These are phyloP conservation scores for Pyralis farinalis DNA, from an alignment of 2,888 invertebrate species.

Conservation along the genomic window DNA sequence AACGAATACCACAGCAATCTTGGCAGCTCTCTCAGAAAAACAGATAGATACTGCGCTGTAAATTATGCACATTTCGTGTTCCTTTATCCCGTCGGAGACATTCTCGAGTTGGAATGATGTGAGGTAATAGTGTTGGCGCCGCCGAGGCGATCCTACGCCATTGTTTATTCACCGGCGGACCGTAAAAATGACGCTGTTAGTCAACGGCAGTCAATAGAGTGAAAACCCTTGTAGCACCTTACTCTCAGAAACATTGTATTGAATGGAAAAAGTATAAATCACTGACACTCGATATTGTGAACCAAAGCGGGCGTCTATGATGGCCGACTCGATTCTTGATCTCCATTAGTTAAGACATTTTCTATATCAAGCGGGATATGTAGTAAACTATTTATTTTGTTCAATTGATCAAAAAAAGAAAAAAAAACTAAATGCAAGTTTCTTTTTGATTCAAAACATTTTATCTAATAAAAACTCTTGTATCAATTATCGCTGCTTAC, in stretches of 20 bases:
- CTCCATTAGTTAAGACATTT: neutral
- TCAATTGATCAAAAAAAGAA: too few relatives aligned
- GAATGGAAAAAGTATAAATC: constrained; percentile 9
- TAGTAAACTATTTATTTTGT: too few relatives aligned
- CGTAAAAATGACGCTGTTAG: constrained; percentile 20
- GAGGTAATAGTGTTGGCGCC: constrained; percentile 62
- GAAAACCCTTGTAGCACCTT: constrained; percentile 33
- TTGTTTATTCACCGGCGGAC: constrained; percentile 39
- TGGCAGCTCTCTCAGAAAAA: constrained; percentile 36
- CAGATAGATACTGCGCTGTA: constrained; percentile 28
- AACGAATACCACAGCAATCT: constrained; percentile 25
- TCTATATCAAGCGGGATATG: too few relatives aligned
- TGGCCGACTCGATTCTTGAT: neutral
- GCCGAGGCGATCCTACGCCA: constrained; percentile 36
- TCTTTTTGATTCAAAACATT: too few relatives aligned
- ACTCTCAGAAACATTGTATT: constrained; percentile 12
- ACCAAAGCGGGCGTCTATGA: constrained; percentile 2
- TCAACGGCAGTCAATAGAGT: constrained; percentile 25
- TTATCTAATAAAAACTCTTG: too few relatives aligned
- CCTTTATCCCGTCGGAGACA: constrained; percentile 46
- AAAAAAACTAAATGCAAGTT: too few relatives aligned
- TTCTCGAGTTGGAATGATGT: constrained; percentile 36
- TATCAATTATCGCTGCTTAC: too few relatives aligned
- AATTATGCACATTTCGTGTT: constrained; percentile 43
- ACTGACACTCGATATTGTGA: constrained; percentile 2